Evolutionary conservation across 2,888 invertebrate species (phyloP).

Genomic region (Caenorhabditis drosophilae): DNA sequence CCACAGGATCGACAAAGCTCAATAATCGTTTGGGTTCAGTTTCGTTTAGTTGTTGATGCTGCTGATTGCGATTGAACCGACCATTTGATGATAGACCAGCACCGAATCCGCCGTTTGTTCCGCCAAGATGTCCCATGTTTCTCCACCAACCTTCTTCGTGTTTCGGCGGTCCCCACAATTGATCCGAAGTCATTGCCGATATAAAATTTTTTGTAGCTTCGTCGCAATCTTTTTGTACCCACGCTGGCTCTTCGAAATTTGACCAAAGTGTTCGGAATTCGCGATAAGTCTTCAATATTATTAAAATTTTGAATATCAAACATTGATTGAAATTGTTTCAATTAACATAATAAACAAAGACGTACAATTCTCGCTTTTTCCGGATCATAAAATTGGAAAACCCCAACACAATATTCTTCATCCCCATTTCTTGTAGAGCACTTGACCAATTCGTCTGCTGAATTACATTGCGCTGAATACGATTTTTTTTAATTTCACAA

Average conservation of each 20-base stretch:
- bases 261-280: constrained; percentile 19
- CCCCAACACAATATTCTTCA: no score
- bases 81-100: neutral
- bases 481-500: neutral
- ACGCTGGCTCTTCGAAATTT: constrained; percentile 21
- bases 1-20: neutral
- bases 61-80: neutral
- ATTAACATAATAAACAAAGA: neutral
- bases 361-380: constrained; percentile 28
- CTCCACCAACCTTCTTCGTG: no score
- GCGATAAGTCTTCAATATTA: constrained; percentile 20
- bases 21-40: neutral
- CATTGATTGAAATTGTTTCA: no score
- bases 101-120: neutral
- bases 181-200: constrained; percentile 5
- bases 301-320: no score
- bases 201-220: constrained; percentile 7
- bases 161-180: constrained; percentile 27
- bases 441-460: neutral
- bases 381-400: constrained; percentile 25
- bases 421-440: constrained; percentile 8
- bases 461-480: neutral
- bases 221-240: constrained; percentile 12
- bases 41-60: neutral
- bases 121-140: no score